These are phyloP conservation scores for Thomomys bottae DNA, from an alignment of 2,113 vertebrate species.

Conservation along the genomic window DNA sequence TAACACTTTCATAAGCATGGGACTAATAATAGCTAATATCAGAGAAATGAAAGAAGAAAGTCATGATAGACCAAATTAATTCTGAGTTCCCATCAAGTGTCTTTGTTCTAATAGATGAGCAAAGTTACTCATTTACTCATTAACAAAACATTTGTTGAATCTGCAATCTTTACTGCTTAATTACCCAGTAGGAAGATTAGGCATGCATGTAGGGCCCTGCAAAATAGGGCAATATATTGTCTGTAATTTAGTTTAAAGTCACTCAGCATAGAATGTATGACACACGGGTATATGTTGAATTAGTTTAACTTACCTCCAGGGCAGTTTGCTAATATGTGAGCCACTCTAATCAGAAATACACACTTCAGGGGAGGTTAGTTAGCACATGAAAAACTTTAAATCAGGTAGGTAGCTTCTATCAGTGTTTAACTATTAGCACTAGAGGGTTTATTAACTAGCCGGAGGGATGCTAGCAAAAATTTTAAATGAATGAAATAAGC, in stretches of 20 bases:
- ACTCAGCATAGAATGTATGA: slow-evolving; percentile 48
- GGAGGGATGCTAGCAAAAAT: slow-evolving; percentile 46
- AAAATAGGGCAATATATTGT: slow-evolving; percentile 36
- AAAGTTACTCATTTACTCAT: slow-evolving; percentile 25
- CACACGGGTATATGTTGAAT: slow-evolving; percentile 26
- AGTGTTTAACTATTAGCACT: slow-evolving; percentile 52
- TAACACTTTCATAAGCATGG: background rate
- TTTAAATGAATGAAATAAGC: slow-evolving; percentile 61
- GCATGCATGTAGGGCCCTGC: background rate
- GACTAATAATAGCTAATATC: background rate
- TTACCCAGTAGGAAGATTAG: slow-evolving; percentile 44
- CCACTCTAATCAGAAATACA: slow-evolving; percentile 64
- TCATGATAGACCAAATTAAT: background rate
- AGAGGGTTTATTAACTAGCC: slow-evolving; percentile 57
- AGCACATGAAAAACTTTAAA: slow-evolving; percentile 65
- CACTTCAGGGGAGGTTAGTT: slow-evolving; percentile 47
- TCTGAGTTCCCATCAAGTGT: background rate
- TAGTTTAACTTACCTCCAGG: slow-evolving; percentile 55
- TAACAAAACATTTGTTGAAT: slow-evolving; percentile 12
- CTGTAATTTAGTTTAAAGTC: slow-evolving; percentile 55
- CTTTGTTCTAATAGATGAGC: slow-evolving; percentile 23
- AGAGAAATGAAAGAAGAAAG: background rate
- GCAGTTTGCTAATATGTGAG: slow-evolving; percentile 60
- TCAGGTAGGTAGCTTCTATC: slow-evolving; percentile 61
- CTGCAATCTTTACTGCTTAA: slow-evolving; percentile 32